A percentile compares a stretch with the other conserved stretches of the same genome.
Evolutionary conservation across 2,888 invertebrate genomes (phyloP).

Genomic region (Tetanocera ferruginea): DNA sequence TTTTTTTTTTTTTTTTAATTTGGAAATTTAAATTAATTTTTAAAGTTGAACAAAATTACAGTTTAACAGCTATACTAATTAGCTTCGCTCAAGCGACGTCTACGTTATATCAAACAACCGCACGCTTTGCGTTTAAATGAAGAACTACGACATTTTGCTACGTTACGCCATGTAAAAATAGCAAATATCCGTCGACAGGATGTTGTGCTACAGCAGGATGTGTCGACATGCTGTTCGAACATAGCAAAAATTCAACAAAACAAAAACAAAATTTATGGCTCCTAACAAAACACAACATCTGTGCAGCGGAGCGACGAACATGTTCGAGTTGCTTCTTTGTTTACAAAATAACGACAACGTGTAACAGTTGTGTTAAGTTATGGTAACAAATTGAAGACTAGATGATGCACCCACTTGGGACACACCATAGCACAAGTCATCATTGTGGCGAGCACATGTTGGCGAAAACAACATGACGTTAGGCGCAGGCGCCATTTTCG

Average conservation of each 20-base stretch:
- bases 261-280: background rate
- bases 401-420: background rate
- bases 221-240: conserved; percentile 1
- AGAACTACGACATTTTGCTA: conserved; percentile 25
- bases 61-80: no score
- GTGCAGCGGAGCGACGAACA: background rate
- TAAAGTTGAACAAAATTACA: no score
- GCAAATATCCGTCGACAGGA: conserved; percentile 1
- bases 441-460: background rate
- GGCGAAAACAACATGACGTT: background rate
- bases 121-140: conserved; percentile 24
- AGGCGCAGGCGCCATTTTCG: background rate
- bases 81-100: no score
- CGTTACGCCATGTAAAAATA: background rate
- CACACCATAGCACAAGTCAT: background rate
- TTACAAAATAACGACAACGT: conserved; percentile 1
- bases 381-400: no score
- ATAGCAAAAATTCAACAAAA: background rate
- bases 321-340: conserved; percentile 15
- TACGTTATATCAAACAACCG: conserved; percentile 18
- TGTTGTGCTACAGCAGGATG: background rate
- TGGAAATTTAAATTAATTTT: no score
- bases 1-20: no score
- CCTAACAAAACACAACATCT: conserved; percentile 18
- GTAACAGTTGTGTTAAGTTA: background rate